Percentiles rank a stretch among this genome's conserved stretches.
These are phyloP conservation scores for Tridacna crocea DNA, from an alignment of 2,888 invertebrate genomes.

Conservation along the genomic window DNA sequence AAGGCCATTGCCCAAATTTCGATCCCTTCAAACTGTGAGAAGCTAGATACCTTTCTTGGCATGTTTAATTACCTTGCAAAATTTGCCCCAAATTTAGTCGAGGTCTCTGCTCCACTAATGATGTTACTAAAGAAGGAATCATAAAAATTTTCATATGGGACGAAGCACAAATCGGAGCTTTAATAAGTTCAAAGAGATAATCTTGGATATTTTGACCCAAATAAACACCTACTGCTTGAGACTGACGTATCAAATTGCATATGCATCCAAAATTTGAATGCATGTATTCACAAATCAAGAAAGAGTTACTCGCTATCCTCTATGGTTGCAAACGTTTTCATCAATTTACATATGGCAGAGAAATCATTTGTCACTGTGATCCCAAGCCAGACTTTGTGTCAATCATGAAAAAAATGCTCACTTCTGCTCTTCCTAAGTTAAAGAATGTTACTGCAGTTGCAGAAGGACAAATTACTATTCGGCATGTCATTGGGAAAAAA, in stretches of 20 bases:
- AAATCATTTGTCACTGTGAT: too few species aligned
- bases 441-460: neutral
- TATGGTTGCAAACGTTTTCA: too few species aligned
- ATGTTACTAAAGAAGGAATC: neutral
- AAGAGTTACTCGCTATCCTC: too few species aligned
- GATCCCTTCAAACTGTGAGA: too few species aligned
- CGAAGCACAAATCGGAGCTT: neutral
- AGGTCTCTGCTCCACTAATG: neutral
- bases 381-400: neutral
- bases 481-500: neutral
- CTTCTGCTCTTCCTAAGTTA: neutral
- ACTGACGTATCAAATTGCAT: neutral
- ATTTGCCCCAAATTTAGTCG: constrained; percentile 3
- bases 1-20: too few species aligned
- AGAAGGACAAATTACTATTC: neutral
- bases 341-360: neutral
- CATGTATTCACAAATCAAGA: too few species aligned
- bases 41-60: neutral
- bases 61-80: constrained; percentile 5
- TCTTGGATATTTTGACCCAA: neutral
- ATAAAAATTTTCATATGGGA: neutral
- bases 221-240: neutral
- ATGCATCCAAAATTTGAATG: neutral
- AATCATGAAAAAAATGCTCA: neutral
- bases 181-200: neutral